Evolutionary conservation across 2,888 invertebrate genomes (phyloP).

Genomic region (Leucania comma): DNA sequence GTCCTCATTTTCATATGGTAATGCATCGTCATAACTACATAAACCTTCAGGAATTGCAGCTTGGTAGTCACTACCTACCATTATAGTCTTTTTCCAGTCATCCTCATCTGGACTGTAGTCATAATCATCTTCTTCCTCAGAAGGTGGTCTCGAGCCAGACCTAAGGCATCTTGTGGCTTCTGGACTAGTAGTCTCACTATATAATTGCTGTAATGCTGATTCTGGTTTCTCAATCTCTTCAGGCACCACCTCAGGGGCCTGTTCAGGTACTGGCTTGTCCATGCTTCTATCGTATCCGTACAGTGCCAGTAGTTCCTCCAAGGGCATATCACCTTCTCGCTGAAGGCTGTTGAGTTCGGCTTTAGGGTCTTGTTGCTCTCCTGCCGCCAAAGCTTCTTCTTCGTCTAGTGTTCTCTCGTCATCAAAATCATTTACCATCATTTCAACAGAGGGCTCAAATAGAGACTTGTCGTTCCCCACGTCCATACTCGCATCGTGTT

Average conservation of each 20-base stretch:
- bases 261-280: conserved; percentile 82
- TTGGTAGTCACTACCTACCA: conserved; percentile 98
- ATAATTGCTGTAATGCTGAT: conserved; percentile 87
- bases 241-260: conserved; percentile 79
- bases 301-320: conserved; percentile 97
- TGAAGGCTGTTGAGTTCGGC: conserved; percentile 97
- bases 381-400: conserved; percentile 98
- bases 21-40: conserved; percentile 97
- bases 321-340: conserved; percentile 98
- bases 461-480: conserved; percentile 91
- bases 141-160: conserved; percentile 93
- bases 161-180: conserved; percentile 87
- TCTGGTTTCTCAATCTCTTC: conserved; percentile 85
- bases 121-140: conserved; percentile 96
- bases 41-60: conserved; percentile 98
- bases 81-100: conserved; percentile 98
- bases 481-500: conserved; percentile 90
- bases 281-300: conserved; percentile 93
- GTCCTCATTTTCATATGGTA: conserved; percentile 98
- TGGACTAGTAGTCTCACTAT: conserved; percentile 82
- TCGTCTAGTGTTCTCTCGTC: conserved; percentile 99
- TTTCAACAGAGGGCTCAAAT: conserved; percentile 98
- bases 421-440: conserved; percentile 99
- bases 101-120: conserved; percentile 96
- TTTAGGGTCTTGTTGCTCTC: conserved; percentile 95